Base-by-base conservation (phyloP, 2,888 invertebrate species). In the Loripinus fragilis region DNA sequence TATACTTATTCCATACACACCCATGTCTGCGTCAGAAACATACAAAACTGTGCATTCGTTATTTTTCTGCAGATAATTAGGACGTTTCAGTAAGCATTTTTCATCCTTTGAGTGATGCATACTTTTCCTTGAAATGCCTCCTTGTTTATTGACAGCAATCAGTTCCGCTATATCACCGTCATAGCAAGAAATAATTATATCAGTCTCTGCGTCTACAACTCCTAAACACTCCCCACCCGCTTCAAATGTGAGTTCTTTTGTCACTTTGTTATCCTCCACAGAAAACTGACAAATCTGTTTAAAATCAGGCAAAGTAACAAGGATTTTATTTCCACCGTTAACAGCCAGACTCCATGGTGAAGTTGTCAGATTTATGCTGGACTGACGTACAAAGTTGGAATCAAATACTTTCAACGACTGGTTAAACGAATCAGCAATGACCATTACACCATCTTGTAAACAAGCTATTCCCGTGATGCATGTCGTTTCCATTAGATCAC, bases 21-120 rank as follows among this genome's bases (percentile, higher is more conserved):
- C 60, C 33, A 60, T 60, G 33, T 60, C 60, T 33, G 28, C 60
- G 60, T 60, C 60, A 3, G 60, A 60, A 3, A 60, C 33, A 23
- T 17, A 33, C 3, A 60, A 20, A 20, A 60, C 33, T 17, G 12
- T 60, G 20, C 3, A 30, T 20, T 60, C 33, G 2, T 33, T 60
- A 17, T 28, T 60, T 33, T 33, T 60, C 33, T 60, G 60, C 2
- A 60, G 30, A 33, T 33, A 60, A 33, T 60, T 60, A 7, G 60
- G 60, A 10, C 60, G 60, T 20, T 60, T 60, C 10, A 60, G 60
- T 17, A 30, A 20, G 60, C 30, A 60, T 17, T 60, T 33, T 33
- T 60, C 33, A 5, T 60, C 23, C 2, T 30, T n/a, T 17, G 33
- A 1, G 17, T 33, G 12, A 10, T 60, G 8, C 5, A 33, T 15